Evolutionary conservation across 1,140 invertebrate species (phyloP), one percentile per base, ranked within the genome.

Genomic region (Drosophila sulfurigaster): DNA sequence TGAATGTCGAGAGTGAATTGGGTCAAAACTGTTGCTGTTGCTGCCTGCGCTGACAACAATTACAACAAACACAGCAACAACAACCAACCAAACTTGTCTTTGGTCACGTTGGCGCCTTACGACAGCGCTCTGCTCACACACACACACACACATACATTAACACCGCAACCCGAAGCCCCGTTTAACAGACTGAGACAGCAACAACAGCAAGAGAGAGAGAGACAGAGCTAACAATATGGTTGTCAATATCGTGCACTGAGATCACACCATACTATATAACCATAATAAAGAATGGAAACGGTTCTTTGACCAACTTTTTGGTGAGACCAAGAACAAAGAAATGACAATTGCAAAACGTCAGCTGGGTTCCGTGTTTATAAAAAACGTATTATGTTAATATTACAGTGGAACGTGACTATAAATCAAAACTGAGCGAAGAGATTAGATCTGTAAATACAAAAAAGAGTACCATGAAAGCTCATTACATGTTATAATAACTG

Each of bases 21-120:
- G 83, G 83, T 88, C 83, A 88, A 81, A 15, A 78, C 81, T 67
- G 80, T 82, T 74, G 83, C 81, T 67, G 80, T 82, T 74, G 83
- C 83, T 70, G 54, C 13, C 54, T 57, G 54, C 54, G 54, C 54
- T 20, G 57, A 65, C 72, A 49, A 56, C 51, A 64, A 32, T 49
- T 54, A 7, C 54, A 69, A 16, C 67, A 57, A 32, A 45, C 32
- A 25, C 59, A 25, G 15, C 48, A 60, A 16, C 62, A 73, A 52
- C 72, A 79, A 87, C 72, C 69, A 83, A 80, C 80, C 82, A 87
- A 87, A 87, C 83, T 89, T 82, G 83, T 89, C 81, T 79, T 77
- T 64, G 64, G 75, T 79, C 75, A 79, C 78, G 78, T 88, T 88
- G 83, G 77, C 65, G 71, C 57, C 72, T 86, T 70, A 77, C 76